phyloP scores from a whole-genome alignment of 2,113 vertebrate genomes.

The Cololabis saira region DNA sequence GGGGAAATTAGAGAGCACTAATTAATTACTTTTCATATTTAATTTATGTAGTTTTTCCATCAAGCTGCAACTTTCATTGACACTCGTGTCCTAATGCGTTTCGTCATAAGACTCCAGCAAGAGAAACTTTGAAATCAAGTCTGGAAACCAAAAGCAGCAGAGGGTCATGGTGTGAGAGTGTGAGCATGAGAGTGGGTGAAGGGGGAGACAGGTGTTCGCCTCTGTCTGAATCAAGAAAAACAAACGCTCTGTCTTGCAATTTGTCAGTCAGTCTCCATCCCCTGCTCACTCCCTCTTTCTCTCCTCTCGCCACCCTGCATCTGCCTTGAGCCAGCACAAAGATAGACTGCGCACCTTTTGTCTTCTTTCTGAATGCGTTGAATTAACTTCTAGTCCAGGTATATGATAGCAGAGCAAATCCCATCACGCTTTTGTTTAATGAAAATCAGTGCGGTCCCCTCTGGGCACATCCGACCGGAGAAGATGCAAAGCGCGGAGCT shows the following conservation, averaged over 20 bases:
- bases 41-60: no score
- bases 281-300: not conserved
- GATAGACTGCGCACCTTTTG: not conserved
- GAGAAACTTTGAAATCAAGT: conserved; percentile 24
- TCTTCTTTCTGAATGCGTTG: not conserved
- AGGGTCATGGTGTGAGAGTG: not conserved
- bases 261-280: conserved; percentile 3
- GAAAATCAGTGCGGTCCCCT: not conserved
- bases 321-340: conserved; percentile 18
- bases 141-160: conserved; percentile 33
- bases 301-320: not conserved
- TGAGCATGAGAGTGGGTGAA: not conserved
- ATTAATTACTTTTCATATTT: no score
- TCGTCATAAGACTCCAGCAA: not conserved
- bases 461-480: conserved; percentile 21
- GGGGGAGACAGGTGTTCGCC: conserved; percentile 57
- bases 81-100: not conserved
- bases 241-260: conserved; percentile 34
- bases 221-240: conserved; percentile 35
- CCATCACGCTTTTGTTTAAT: not conserved
- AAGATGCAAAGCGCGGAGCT: not conserved
- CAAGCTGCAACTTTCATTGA: no score
- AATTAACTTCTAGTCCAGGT: conserved; percentile 9
- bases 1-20: no score
- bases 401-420: not conserved